These are phyloP conservation scores for Tenthredo mesomela DNA, from an alignment of 2,888 invertebrate genomes.

Conservation along the genomic window DNA sequence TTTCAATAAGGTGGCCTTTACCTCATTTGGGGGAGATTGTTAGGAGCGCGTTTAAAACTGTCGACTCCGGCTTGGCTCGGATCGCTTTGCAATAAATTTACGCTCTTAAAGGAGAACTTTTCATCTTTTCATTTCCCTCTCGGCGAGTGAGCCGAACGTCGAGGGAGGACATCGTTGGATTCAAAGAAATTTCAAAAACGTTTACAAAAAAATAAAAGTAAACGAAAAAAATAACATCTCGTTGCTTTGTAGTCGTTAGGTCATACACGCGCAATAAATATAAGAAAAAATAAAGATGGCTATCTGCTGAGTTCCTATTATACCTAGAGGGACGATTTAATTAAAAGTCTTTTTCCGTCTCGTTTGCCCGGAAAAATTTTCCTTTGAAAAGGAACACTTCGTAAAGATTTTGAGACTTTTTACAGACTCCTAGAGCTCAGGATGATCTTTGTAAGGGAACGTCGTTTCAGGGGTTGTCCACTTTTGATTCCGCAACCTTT, in stretches of 20 bases:
- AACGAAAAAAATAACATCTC: not conserved
- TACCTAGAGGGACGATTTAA: slow-evolving; percentile 21
- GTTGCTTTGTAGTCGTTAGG: not conserved
- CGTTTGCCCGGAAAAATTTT: not conserved
- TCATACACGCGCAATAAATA: not conserved
- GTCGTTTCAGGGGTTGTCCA: slow-evolving; percentile 37
- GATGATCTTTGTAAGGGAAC: not conserved
- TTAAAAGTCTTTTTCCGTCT: slow-evolving; percentile 11
- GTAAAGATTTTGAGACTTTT: not conserved
- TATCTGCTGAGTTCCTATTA: not conserved
- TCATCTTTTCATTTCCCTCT: slow-evolving; percentile 20
- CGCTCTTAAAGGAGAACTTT: slow-evolving; percentile 55
- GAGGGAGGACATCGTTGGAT: not conserved
- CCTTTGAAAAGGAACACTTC: slow-evolving; percentile 44
- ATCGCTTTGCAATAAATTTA: slow-evolving; percentile 75
- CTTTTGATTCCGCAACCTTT: slow-evolving; percentile 28
- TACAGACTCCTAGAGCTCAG: not conserved
- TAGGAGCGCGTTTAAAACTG: slow-evolving; percentile 74
- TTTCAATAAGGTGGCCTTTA: slow-evolving; percentile 78
- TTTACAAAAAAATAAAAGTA: not conserved
- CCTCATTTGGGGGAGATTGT: slow-evolving; percentile 78
- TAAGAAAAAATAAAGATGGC: not conserved
- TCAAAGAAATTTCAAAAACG: not conserved
- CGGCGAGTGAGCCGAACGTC: not conserved
- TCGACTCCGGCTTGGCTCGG: slow-evolving; percentile 66